Evolutionary conservation across 2,113 vertebrate species (phyloP), one percentile per base, ranked within the genome.

Genomic region (Hippopotamus amphibius): DNA sequence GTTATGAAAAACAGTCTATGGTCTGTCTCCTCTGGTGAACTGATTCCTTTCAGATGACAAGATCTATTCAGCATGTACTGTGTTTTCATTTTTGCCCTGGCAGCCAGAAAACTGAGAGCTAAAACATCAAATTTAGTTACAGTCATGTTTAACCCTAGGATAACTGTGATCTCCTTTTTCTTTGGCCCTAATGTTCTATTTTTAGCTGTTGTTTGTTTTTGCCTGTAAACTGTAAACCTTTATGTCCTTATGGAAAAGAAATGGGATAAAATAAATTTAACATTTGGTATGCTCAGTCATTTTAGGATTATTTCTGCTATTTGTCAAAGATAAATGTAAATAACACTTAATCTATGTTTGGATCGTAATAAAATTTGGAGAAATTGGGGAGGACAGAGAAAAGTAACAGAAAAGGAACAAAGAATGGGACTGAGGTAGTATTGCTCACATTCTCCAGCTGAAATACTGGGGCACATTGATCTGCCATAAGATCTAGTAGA

Each of bases 261-360:
- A 93, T 43, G 17, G 66, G 37, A 53, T 92, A 88, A 87, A 93
- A 96, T 80, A 88, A 90, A 82, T 16, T 65, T 91, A 96, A 80
- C 50, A 74, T 85, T 46, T 90, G 7, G 8, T 90, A 65, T 41
- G 15, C 10, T 74, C 33, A 88, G 24, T 76, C 43, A 88, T 72
- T 76, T 93, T 82, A 55, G 37, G 91, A 85, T 95, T 90, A 84
- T 80, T 92, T 96, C 61, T 80, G 9, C 22, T 93, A 57, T 71
- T 91, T 90, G 53, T 89, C 17, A 95, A 96, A 91, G 46, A 86
- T 66, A 93, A 96, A 93, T 85, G 71, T 24, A 86, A 95, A 89
- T 37, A 37, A 46, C 48, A 69, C 33, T 59, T 72, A 69, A 48
- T 46, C 53, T 83, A 61, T 89, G 71, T 92, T 93, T 91, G 61